These are phyloP conservation scores for Drosophila cardini DNA, from an alignment of 1,140 invertebrate genomes.

Conservation along the genomic window DNA sequence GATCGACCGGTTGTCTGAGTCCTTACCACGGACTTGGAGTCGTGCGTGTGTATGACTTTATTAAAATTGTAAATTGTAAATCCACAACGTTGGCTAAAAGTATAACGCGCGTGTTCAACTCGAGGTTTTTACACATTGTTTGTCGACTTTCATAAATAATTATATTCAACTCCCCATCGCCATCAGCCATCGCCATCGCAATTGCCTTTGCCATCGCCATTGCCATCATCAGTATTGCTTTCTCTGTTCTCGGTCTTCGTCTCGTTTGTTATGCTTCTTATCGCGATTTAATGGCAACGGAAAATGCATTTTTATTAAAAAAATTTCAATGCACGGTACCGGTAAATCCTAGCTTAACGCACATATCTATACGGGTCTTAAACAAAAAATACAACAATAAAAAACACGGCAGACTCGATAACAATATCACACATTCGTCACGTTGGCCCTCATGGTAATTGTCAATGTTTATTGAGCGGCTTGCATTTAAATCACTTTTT, in stretches of 20 bases:
- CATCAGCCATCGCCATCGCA: slow-evolving; percentile 6
- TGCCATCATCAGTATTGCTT: neutral
- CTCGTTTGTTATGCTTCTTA: slow-evolving; percentile 54
- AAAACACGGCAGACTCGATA: neutral
- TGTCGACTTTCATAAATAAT: slow-evolving; percentile 64
- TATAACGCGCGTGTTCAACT: slow-evolving; percentile 64
- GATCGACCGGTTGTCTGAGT: slow-evolving; percentile 14
- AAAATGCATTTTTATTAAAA: slow-evolving; percentile 60
- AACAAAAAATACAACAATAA: neutral
- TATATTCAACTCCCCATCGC: slow-evolving; percentile 35
- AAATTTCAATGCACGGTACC: slow-evolving; percentile 43
- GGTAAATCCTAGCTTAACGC: slow-evolving; percentile 65
- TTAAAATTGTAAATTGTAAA: slow-evolving; percentile 71
- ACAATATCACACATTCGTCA: slow-evolving; percentile 53
- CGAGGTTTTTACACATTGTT: slow-evolving; percentile 67
- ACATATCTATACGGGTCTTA: slow-evolving; percentile 9
- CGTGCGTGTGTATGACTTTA: slow-evolving; percentile 78
- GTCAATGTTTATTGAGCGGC: slow-evolving; percentile 65
- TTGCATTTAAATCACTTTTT: slow-evolving; percentile 69
- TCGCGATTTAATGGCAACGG: slow-evolving; percentile 53
- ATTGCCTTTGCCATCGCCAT: neutral
- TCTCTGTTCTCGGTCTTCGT: neutral
- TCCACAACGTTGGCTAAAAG: slow-evolving; percentile 41
- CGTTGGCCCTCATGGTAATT: slow-evolving; percentile 44
- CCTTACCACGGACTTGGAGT: slow-evolving; percentile 43